Base-by-base conservation (phyloP, 2,113 vertebrate genomes). In the Gobius niger region DNA sequence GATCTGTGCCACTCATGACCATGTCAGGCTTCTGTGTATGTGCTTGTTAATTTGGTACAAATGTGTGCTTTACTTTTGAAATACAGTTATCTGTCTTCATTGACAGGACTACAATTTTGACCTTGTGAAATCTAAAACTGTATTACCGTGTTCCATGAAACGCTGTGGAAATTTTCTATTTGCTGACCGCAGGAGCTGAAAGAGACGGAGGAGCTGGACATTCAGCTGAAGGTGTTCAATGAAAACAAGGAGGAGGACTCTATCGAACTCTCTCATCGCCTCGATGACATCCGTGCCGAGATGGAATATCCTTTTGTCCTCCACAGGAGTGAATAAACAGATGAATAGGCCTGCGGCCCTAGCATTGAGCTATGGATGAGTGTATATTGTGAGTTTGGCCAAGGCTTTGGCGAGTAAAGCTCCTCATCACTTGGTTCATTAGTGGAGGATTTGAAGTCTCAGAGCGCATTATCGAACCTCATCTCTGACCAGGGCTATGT, bases 221-320 rank as follows among this genome's bases (percentile, higher is more conserved):
- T 99, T 91, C 98, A 99, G 82, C 89, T 99, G 83, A 96, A 92
- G 91, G 97, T 99, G 63, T 99, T 99, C 93, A 98, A 98, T 88
- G 98, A 99, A 88, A 98, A 97, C 89, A 98, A 98, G 91, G 98
- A 99, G 67, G 98, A 99, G 47, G 98, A 99, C 87, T 91, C 94
- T 56, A 95, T 95, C 74, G 98, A 99, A 85, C 93, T 99, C 77
- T 95, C 96, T 60, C 98, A 99, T 79, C 96, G 96, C 61, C 93
- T 98, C 65, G 94, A 93, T 65, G 98, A 99, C 89, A 96, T 99
- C 93, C 95, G 91, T 16, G 91, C 95, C 41, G 98, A 99, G 88
- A 99, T 99, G 96, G 97, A 99, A 99, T 99, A 99, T 99, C 98
- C 97, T 99, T 98, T 94, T 77, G 24, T 78, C 34, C 53, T 68